phyloP scores from a whole-genome alignment of 2,113 vertebrate species.

The Saccopteryx bilineata region DNA sequence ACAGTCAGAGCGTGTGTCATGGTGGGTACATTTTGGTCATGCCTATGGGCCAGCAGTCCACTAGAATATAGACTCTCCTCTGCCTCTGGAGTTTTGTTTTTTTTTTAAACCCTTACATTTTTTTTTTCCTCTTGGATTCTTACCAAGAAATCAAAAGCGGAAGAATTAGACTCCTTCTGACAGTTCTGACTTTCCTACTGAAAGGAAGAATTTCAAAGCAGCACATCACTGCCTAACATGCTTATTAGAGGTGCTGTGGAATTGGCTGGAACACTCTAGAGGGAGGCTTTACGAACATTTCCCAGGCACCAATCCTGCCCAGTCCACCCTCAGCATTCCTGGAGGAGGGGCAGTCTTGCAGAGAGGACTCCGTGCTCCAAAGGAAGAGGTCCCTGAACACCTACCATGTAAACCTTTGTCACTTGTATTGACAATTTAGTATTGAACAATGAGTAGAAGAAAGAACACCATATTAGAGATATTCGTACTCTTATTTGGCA shows the following conservation, averaged over 20 bases:
- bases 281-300: not conserved
- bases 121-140: slow-evolving; percentile 40
- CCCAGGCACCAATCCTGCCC: not conserved
- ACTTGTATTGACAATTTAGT: not conserved
- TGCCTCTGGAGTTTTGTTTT: not conserved
- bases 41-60: not conserved
- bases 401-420: not conserved
- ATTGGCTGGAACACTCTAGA: not conserved
- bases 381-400: not conserved
- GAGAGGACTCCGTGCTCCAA: not conserved
- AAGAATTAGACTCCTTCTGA: slow-evolving; percentile 60
- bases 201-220: slow-evolving; percentile 67
- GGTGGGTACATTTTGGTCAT: not conserved
- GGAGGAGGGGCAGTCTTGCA: not conserved
- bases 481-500: not conserved
- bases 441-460: not conserved
- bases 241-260: slow-evolving; percentile 45
- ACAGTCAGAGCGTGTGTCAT: not conserved
- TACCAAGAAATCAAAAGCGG: slow-evolving; percentile 62
- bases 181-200: slow-evolving; percentile 58
- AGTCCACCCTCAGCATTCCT: not conserved
- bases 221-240: slow-evolving; percentile 46
- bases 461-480: not conserved
- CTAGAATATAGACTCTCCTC: not conserved
- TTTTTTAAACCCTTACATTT: slow-evolving; percentile 24